These are phyloP conservation scores for Gracilinanus agilis DNA, from an alignment of 2,113 vertebrate genomes.

Conservation along the genomic window DNA sequence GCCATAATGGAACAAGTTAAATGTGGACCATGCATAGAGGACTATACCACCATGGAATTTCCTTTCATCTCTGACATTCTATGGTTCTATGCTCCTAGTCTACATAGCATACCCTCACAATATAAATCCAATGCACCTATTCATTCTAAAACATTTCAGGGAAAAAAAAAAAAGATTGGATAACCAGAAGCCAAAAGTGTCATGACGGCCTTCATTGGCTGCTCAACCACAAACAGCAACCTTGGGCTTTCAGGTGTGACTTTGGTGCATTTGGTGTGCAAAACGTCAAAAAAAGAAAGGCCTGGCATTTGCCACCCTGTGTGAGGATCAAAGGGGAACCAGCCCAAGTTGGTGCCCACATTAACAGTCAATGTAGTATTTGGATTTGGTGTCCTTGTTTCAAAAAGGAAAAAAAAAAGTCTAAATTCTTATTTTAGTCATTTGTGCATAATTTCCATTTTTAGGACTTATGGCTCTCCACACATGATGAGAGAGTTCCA, in stretches of 20 bases:
- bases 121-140: neutral
- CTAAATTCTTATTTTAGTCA: neutral
- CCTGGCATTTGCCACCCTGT: neutral
- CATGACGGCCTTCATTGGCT: neutral
- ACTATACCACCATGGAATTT: neutral
- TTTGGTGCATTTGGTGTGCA: neutral
- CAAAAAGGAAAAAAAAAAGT: conserved; percentile 34
- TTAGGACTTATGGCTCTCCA: neutral
- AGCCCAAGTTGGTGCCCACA: neutral
- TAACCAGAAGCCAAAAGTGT: conserved; percentile 27
- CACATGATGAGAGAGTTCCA: neutral
- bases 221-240: neutral
- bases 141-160: conserved; percentile 16
- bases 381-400: neutral
- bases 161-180: neutral
- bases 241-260: neutral
- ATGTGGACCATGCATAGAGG: neutral
- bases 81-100: neutral
- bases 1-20: neutral
- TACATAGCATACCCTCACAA: neutral
- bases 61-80: neutral
- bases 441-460: neutral
- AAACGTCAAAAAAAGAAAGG: conserved; percentile 18
- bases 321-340: neutral
- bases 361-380: neutral